A percentile compares a stretch with the other conserved stretches of the same genome.
These are phyloP conservation scores for Arothron firmamentum DNA, from an alignment of 2,113 vertebrate genomes.

Conservation along the genomic window DNA sequence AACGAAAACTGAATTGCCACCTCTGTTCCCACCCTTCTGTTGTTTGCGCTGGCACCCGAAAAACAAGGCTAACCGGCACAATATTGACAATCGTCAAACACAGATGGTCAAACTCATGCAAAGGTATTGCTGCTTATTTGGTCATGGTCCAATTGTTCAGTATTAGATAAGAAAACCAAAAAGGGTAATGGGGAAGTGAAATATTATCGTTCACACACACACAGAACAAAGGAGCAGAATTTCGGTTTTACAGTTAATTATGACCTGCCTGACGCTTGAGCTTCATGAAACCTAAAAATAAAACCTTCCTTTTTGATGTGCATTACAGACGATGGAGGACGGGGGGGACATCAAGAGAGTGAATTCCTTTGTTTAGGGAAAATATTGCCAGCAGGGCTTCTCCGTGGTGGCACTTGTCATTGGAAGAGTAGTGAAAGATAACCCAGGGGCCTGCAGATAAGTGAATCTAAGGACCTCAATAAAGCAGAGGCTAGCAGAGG, in stretches of 20 bases:
- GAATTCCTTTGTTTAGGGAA: slow-evolving; percentile 43
- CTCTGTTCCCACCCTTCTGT: slow-evolving; percentile 39
- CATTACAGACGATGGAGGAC: slow-evolving; percentile 1
- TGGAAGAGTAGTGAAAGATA: slow-evolving; percentile 51
- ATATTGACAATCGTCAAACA: slow-evolving; percentile 65
- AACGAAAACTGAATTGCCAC: slow-evolving; percentile 40
- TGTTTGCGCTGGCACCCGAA: slow-evolving; percentile 57
- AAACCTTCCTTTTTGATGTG: slow-evolving; percentile 4
- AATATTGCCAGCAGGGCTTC: slow-evolving; percentile 34
- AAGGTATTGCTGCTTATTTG: slow-evolving; percentile 59
- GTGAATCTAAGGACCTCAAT: slow-evolving; percentile 72
- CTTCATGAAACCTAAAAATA: too few species aligned
- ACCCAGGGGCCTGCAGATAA: slow-evolving; percentile 58
- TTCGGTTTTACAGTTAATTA: neutral
- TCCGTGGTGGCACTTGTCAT: slow-evolving; percentile 56
- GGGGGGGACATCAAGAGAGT: neutral
- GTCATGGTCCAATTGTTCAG: slow-evolving; percentile 44
- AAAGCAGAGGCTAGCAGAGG: slow-evolving; percentile 48
- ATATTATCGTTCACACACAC: slow-evolving; percentile 21
- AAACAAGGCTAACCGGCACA: slow-evolving; percentile 63
- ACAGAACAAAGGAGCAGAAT: slow-evolving; percentile 13
- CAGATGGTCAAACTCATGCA: slow-evolving; percentile 74
- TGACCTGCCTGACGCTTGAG: too few species aligned
- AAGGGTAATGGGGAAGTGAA: slow-evolving; percentile 13
- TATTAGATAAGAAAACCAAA: slow-evolving; percentile 39